phyloP scores from a whole-genome alignment of 2,797 vertebrate species.

The Myotis daubentonii region DNA sequence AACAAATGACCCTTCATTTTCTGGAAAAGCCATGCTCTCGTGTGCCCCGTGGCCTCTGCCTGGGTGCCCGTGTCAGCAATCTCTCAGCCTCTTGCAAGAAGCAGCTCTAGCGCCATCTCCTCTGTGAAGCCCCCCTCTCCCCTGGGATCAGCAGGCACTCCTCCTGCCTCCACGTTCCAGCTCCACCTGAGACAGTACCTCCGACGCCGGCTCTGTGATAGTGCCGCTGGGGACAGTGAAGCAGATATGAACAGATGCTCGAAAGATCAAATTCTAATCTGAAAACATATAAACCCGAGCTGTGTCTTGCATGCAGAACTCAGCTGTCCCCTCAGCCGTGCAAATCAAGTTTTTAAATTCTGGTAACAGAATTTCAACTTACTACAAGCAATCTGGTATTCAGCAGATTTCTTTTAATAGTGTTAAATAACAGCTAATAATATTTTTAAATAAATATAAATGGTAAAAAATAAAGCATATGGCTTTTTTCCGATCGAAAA shows the following conservation, averaged over 20 bases:
- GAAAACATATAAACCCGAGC: constrained; percentile 31
- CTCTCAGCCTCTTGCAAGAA: not conserved
- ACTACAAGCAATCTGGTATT: constrained; percentile 74
- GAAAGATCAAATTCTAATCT: constrained; percentile 62
- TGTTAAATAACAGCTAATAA: constrained; percentile 74
- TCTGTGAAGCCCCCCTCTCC: not conserved
- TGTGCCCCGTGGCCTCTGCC: not conserved
- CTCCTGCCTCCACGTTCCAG: not conserved
- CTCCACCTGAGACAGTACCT: not conserved
- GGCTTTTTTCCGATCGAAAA: constrained; percentile 56
- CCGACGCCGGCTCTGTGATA: not conserved
- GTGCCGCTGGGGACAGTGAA: not conserved
- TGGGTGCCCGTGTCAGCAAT: not conserved
- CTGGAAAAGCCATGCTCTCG: not conserved
- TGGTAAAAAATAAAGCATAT: constrained; percentile 73
- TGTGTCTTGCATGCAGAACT: constrained; percentile 6
- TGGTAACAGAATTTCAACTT: constrained; percentile 61
- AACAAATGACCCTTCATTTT: not conserved
- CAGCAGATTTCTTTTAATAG: constrained; percentile 68
- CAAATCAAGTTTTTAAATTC: constrained; percentile 52
- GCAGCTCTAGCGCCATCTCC: no score
- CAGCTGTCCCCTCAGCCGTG: not conserved
- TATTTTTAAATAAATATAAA: constrained; percentile 74
- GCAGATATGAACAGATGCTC: constrained; percentile 35
- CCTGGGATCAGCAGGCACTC: not conserved